Evolutionary conservation across 2,113 vertebrate species (phyloP).

Genomic region (Trachemys scripta): DNA sequence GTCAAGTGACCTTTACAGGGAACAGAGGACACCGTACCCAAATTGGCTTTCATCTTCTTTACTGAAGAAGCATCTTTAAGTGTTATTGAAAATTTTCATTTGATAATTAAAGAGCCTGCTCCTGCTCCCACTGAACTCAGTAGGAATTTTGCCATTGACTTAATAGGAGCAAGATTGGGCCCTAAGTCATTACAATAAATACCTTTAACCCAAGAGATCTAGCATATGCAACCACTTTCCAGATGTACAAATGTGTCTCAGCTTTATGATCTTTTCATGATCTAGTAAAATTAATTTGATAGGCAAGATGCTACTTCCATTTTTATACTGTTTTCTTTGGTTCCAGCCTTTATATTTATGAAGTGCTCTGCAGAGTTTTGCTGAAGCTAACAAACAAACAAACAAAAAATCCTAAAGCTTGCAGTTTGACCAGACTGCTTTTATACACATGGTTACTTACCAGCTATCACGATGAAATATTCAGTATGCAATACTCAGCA

Average conservation of each 20-base stretch:
- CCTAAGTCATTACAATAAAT: conserved; percentile 43
- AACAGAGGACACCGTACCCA: not conserved
- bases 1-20: conserved; percentile 21
- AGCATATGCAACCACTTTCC: not conserved
- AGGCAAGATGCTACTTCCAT: conserved; percentile 30
- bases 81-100: conserved; percentile 19
- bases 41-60: conserved; percentile 27
- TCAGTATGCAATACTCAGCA: conserved; percentile 9
- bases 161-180: not conserved
- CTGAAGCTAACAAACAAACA: conserved; percentile 50
- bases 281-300: conserved; percentile 49
- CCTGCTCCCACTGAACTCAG: not conserved
- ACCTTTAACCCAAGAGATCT: not conserved
- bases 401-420: conserved; percentile 18
- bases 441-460: not conserved
- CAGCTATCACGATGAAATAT: conserved; percentile 28
- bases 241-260: not conserved
- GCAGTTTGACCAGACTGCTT: conserved; percentile 34
- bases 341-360: conserved; percentile 59
- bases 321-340: conserved; percentile 18
- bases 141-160: not conserved
- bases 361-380: conserved; percentile 36
- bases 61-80: conserved; percentile 14
- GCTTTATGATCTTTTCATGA: conserved; percentile 49
- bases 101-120: conserved; percentile 21